phyloP scores from a whole-genome alignment of 2,888 invertebrate genomes.

The Thysanoteuthis rhombus region DNA sequence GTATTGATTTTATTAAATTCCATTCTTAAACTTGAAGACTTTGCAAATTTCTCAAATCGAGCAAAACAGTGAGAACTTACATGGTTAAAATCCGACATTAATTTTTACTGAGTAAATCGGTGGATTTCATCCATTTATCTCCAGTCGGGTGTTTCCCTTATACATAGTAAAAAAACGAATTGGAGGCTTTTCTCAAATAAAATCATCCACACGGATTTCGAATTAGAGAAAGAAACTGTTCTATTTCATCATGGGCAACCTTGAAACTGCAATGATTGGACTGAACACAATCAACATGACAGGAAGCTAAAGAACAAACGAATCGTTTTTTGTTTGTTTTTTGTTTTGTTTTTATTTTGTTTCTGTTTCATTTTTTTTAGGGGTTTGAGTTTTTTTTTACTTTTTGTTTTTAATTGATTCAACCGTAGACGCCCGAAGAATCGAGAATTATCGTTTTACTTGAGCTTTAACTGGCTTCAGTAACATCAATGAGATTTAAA shows the following conservation, averaged over 20 bases:
- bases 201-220: background rate
- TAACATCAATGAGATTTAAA: too few relatives aligned
- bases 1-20: too few relatives aligned
- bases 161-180: too few relatives aligned
- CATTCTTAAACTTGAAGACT: too few relatives aligned
- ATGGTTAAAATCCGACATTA: too few relatives aligned
- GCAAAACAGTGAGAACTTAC: too few relatives aligned
- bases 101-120: too few relatives aligned
- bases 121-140: too few relatives aligned
- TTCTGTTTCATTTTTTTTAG: background rate
- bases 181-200: background rate
- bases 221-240: background rate
- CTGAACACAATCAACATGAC: background rate
- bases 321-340: background rate
- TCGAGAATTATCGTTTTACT: background rate
- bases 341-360: background rate
- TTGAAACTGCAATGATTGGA: background rate
- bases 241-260: background rate
- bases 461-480: background rate
- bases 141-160: too few relatives aligned
- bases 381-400: too few relatives aligned
- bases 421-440: background rate
- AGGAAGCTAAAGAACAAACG: background rate
- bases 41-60: too few relatives aligned
- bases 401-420: background rate